phyloP scores from a whole-genome alignment of 1,140 invertebrate genomes.

The Tetranychus urticae region DNA sequence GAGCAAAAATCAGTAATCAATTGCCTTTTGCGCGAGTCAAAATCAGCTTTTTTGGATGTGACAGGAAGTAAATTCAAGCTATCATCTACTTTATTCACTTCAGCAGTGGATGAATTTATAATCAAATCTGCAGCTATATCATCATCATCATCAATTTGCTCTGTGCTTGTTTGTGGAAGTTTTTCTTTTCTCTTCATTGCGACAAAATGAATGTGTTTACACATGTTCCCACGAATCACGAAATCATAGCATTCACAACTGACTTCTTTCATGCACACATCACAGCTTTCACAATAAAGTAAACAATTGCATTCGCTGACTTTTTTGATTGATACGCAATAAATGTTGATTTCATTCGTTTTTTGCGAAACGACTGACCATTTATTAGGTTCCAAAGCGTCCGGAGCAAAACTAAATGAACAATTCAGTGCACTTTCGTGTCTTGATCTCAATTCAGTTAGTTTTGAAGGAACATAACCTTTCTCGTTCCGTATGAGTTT shows the following conservation, averaged over 20 bases:
- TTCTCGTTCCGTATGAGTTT: neutral
- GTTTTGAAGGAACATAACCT: neutral
- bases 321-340: neutral
- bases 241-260: neutral
- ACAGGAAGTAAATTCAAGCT: no score
- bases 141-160: neutral
- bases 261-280: neutral
- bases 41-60: neutral
- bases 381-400: neutral
- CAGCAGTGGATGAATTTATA: no score
- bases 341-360: neutral
- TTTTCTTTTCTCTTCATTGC: neutral
- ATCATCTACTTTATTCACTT: no score
- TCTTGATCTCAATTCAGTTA: neutral
- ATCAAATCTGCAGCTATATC: no score
- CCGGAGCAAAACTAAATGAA: neutral
- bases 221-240: neutral
- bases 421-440: neutral
- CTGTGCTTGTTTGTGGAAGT: neutral
- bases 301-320: neutral
- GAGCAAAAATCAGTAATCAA: neutral
- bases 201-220: neutral
- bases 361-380: neutral
- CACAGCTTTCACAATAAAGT: neutral
- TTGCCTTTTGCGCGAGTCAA: neutral